Conservation (phyloP, 2,113 vertebrate species). For the Odobenus rosmarus region DNA sequence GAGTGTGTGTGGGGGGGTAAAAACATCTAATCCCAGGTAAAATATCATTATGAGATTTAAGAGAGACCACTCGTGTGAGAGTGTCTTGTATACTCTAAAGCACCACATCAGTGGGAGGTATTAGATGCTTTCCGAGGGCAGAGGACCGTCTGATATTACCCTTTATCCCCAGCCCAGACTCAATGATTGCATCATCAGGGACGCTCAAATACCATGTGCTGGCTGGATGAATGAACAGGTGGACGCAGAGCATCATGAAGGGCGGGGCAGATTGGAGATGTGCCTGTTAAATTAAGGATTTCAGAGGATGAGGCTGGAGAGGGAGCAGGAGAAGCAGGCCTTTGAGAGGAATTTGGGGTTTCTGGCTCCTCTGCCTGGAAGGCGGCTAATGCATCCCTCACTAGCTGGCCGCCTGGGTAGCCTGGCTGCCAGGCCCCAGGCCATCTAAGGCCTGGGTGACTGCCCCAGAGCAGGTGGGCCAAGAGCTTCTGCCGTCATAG, state of each 20-base stretch:
- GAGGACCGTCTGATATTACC: not conserved
- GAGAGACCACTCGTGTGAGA: not conserved
- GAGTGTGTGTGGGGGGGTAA: not conserved
- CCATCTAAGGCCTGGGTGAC: not conserved
- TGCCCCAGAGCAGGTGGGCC: not conserved
- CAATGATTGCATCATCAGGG: not conserved
- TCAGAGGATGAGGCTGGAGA: slow-evolving; percentile 15
- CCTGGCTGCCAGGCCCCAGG: not conserved
- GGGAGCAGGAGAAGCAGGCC: slow-evolving; percentile 7
- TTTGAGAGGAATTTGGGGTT: not conserved
- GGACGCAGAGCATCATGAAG: not conserved
- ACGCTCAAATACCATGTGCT: not conserved
- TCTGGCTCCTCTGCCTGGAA: not conserved
- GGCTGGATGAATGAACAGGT: not conserved
- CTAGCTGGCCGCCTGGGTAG: not conserved
- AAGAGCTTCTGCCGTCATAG: not conserved
- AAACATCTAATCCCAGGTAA: not conserved
- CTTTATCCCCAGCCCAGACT: not conserved
- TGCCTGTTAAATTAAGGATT: not conserved
- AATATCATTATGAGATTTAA: not conserved
- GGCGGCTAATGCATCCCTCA: not conserved
- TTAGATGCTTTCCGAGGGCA: not conserved
- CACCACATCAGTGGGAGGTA: too few relatives aligned
- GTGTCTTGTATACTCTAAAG: not conserved
- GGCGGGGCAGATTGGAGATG: not conserved